A percentile compares a stretch with the other conserved stretches of the same genome.
These are phyloP conservation scores for Promerops cafer DNA, from an alignment of 2,113 vertebrate genomes.

Conservation along the genomic window DNA sequence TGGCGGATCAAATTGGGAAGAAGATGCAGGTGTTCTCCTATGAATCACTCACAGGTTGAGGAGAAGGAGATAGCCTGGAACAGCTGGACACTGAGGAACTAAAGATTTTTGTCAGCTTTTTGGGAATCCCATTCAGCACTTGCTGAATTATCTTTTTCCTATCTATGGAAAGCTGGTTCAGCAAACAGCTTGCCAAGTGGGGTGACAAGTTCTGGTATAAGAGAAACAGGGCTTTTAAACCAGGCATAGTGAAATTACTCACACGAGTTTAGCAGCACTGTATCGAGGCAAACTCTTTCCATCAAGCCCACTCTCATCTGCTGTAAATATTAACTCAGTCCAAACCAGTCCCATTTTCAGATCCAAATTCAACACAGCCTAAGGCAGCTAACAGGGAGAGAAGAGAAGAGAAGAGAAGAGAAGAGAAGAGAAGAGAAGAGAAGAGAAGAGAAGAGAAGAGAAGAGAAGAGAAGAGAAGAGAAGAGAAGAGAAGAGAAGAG, in stretches of 20 bases:
- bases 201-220: neutral
- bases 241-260: neutral
- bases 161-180: neutral
- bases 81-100: neutral
- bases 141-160: neutral
- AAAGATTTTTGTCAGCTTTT: neutral
- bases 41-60: neutral
- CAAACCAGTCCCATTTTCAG: neutral
- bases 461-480: fast-evolving
- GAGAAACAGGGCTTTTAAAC: neutral
- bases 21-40: neutral
- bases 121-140: neutral
- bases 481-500: neutral
- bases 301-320: neutral
- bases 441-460: no score
- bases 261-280: neutral
- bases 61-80: neutral
- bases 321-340: neutral
- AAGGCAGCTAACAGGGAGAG: neutral
- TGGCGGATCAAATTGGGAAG: neutral
- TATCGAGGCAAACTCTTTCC: neutral
- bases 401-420: neutral
- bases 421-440: neutral
- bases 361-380: neutral
- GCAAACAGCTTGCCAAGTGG: neutral